Base-by-base conservation (phyloP, 2,797 vertebrate species). In the Pagetopsis macropterus region DNA sequence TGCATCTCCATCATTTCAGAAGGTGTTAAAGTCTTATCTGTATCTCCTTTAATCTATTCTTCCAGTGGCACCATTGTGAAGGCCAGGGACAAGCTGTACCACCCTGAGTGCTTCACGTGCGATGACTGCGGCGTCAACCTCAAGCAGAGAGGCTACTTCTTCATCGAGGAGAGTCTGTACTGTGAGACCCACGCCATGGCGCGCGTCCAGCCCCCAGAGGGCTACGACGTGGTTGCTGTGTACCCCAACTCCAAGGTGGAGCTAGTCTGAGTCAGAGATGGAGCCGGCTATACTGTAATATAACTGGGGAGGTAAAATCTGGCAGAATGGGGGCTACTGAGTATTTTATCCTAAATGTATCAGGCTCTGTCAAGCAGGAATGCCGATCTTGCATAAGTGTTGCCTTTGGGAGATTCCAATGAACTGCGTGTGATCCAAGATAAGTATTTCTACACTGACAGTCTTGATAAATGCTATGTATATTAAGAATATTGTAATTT, bases 221-320 rank as follows among this genome's bases (percentile, higher is more conserved):
- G 98, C 48, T 99, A 99, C 13, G 98, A 99, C 11, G 97, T 99
- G 9, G 98, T 99, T 19, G 98, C 98, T 0, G 98, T 99, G 72
- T 99, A 99, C 87, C 98, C 98, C 23, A 99, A 99, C 54, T 96
- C 97, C 41, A 99, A 98, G 90, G 97, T 99, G 77, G 97, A 98
- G 91, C 92, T 99, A 0, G 96, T 98, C 72, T 99, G 87, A 96
- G 96, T 98, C 72, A 98, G 87, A 96, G 81, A 68, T 1, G 10
- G 16, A 43, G 64, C 67, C 48, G 49, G 41, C 43, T 46, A 6
- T 21, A 13, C 50, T 67, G 44, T 23, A 8, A 58, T 59, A 55
- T 59, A 65, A 81, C 65, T 44, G 52, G 65, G 72, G 69, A 75
- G 77, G 14, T 43, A 44, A 73, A 55, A 70, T 55, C 17, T 72